Conservation (phyloP, 2,113 vertebrate genomes). For the Conger conger region DNA sequence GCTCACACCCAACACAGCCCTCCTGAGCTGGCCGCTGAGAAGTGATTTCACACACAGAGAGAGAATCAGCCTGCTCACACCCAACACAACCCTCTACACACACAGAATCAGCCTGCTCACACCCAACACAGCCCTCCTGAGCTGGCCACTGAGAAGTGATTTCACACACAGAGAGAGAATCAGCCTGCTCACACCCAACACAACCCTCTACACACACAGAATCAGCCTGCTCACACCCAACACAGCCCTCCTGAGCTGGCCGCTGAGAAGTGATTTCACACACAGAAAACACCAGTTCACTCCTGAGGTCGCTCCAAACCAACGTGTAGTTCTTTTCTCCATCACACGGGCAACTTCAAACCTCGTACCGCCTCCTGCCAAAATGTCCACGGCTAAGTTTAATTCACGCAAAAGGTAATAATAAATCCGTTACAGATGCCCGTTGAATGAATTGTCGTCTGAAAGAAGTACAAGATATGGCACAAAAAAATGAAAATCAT, state of each 20-base stretch:
- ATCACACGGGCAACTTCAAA: no score
- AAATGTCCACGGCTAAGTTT: not conserved
- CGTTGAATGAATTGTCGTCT: no score
- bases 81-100: not conserved
- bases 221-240: no score
- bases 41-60: not conserved
- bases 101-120: no score
- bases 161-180: not conserved
- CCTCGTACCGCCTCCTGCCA: not conserved
- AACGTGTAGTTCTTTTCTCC: not conserved
- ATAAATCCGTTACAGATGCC: not conserved
- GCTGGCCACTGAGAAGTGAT: not conserved
- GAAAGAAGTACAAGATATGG: no score
- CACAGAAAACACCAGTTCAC: no score
- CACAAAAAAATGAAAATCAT: not conserved
- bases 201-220: no score
- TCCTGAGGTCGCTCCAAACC: not conserved
- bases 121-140: no score
- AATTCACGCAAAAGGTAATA: not conserved
- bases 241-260: not conserved
- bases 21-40: not conserved
- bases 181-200: not conserved
- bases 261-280: not conserved
- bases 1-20: no score
- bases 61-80: not conserved